Evolutionary conservation across 2,797 vertebrate species (phyloP).

Genomic region (Micromesistius poutassou): DNA sequence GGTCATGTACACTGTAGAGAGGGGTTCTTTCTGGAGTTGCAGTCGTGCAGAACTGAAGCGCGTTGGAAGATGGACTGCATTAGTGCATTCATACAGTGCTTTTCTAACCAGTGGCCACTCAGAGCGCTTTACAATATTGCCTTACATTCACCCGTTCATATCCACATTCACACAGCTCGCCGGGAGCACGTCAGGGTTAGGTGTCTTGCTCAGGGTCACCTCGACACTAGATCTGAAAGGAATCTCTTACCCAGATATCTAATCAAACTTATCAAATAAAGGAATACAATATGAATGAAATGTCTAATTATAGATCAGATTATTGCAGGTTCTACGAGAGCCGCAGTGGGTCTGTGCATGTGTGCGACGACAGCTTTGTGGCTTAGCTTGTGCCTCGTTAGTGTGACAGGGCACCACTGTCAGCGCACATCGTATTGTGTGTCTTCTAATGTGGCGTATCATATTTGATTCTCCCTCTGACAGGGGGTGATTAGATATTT

Average conservation of each 20-base stretch:
- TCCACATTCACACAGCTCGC: too few relatives aligned
- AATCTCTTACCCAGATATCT: not conserved
- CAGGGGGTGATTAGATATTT: slow-evolving; percentile 54
- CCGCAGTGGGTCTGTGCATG: not conserved
- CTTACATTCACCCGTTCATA: too few relatives aligned
- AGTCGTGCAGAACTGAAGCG: too few relatives aligned
- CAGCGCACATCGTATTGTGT: slow-evolving; percentile 1
- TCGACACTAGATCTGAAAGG: too few relatives aligned
- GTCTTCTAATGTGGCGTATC: slow-evolving; percentile 45
- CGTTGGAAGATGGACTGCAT: too few relatives aligned
- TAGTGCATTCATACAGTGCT: too few relatives aligned
- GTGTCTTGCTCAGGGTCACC: too few relatives aligned
- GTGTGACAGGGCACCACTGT: not conserved
- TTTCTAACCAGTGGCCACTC: too few relatives aligned
- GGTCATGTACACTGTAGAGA: too few relatives aligned
- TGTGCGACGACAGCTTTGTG: not conserved
- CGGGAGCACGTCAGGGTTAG: too few relatives aligned
- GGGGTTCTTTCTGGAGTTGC: too few relatives aligned
- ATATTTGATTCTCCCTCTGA: slow-evolving; percentile 48
- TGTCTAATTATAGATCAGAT: not conserved
- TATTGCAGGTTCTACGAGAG: not conserved
- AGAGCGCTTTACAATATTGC: too few relatives aligned
- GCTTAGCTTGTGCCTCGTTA: not conserved
- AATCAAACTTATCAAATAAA: not conserved
- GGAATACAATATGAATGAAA: not conserved